Base-by-base conservation (phyloP, 2,797 vertebrate species). In the Ciconia nigra region DNA sequence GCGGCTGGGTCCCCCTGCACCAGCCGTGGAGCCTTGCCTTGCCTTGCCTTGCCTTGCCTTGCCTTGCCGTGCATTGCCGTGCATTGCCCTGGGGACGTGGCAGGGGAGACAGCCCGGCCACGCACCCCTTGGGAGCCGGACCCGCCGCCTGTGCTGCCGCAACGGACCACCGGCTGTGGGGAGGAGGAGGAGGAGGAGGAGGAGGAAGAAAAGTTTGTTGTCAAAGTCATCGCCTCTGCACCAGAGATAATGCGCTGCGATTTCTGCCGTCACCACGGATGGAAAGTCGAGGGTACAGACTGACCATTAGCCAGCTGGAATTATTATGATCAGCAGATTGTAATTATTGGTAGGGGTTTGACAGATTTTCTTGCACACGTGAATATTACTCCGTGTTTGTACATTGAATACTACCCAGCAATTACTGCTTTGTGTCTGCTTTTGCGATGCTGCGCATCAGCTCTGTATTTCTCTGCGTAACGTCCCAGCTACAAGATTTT, bases 141-240 rank as follows among this genome's bases (percentile, higher is more conserved):
- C 14, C 9, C 25, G 13, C 15, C 1, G 1, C 18, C 15, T 3
- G 1, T 0, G 2, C 8, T 46, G 33, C 49, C 35, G n/a, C 39
- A 21, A 1, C 0, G 10, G 17, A 21, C 22, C n/a, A 5, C 4
- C 0, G 4, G 28, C 4, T 19, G 13, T 9, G 4, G 2, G 42
- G 17, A 83, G n/a, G 3, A 39, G 13, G 13, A 85, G 15, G 58
- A 72, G 28, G 19, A 67, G 49, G 49, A 51, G 33, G 22, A 37
- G 37, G 37, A 37, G 42, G 37, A 84, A 19, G 25, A 94, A 6
- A 78, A 46, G 10, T 78, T 78, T 73, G 13, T 5, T 54, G 26
- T 29, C 37, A 12, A 66, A 66, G 59, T 25, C 35, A 16, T 74
- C 52, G 11, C 46, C 35, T 83, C 29, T 2, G 13, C 73, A 10